Base-by-base conservation (phyloP, 2,888 invertebrate species). In the Dryococelus australis region DNA sequence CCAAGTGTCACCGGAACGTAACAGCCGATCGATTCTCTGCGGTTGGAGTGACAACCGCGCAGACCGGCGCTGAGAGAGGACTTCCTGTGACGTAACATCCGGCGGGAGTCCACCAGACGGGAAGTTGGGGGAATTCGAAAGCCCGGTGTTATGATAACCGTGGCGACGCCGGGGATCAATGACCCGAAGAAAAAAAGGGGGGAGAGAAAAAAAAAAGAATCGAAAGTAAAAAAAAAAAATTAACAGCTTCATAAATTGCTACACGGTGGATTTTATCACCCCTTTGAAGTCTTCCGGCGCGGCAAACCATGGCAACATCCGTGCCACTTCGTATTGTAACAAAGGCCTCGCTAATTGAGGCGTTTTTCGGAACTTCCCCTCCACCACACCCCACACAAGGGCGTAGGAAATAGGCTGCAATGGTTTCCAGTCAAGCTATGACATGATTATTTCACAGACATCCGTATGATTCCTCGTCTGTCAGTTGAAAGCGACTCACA, bases 111-210 rank as follows among this genome's bases (percentile, higher is more conserved):
- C 12, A 13, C 47, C 12, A n/a, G 65, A 65, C 65, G 65, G 65
- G 65, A 65, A 65, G 24, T 65, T 65, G 65, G 65, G 65, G 65
- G 65, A 65, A 65, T 35, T 65, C 65, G 65, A 65, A 65, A 65
- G 65, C 65, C 65, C 2, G 24, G 65, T 20, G 65, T 24, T 65
- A 65, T 65, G 65, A 65, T 65, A 65, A 24, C 24, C 65, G 65
- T 65, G 65, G 65, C 8, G 65, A 65, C n/a, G 65, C 1, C 24
- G 65, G 65, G 16, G 65, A 20, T 65, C 65, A 65, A n/a, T 65
- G 65, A 65, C 65, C 65, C 65, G 65, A 24, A 16, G n/a, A 24
- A n/a, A 24, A 65, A 65, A n/a, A n/a, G n/a, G n/a, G n/a, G 35
- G 35, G 35, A 35, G 35, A 51, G 12, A 51, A 51, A 51, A 51